These are phyloP conservation scores for Volucella bombylans DNA, from an alignment of 2,888 invertebrate genomes.

Conservation along the genomic window DNA sequence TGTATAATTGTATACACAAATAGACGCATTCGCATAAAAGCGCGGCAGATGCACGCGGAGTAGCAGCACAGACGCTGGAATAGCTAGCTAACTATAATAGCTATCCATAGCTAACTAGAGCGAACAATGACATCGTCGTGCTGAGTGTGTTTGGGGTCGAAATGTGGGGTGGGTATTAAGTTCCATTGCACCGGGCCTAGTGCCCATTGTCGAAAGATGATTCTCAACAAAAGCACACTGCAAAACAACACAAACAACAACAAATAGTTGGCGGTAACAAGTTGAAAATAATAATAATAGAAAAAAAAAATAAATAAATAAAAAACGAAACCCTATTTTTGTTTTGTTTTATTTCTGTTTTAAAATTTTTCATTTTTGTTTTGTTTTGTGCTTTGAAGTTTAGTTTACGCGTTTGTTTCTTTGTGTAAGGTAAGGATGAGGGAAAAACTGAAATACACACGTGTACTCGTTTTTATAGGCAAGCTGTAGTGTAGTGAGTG, in stretches of 20 bases:
- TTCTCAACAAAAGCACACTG: slow-evolving; percentile 2
- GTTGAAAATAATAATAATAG: slow-evolving; percentile 33
- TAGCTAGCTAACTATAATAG: too few relatives aligned
- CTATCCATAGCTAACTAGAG: slow-evolving; percentile 60
- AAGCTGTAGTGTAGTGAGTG: slow-evolving; percentile 15
- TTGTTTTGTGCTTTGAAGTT: slow-evolving; percentile 33
- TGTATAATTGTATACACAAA: slow-evolving; percentile 59
- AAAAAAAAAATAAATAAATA: too few relatives aligned
- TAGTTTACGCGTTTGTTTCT: slow-evolving; percentile 55
- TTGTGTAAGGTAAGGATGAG: slow-evolving; percentile 20
- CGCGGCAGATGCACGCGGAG: slow-evolving; percentile 18
- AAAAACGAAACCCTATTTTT: slow-evolving; percentile 13
- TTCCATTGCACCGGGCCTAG: slow-evolving; percentile 32
- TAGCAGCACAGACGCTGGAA: slow-evolving; percentile 47
- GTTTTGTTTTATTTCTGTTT: slow-evolving; percentile 28
- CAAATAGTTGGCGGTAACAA: slow-evolving; percentile 55
- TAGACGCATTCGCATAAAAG: slow-evolving; percentile 58
- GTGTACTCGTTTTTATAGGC: slow-evolving; percentile 6
- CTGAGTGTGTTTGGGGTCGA: slow-evolving; percentile 64
- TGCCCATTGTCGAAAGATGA: slow-evolving; percentile 20
- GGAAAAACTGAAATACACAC: slow-evolving; percentile 17
- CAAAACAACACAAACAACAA: slow-evolving; percentile 17
- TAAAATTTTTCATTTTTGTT: slow-evolving; percentile 6
- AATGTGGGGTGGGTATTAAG: slow-evolving; percentile 35
- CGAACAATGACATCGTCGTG: slow-evolving; percentile 71